Evolutionary conservation across 2,797 vertebrate genomes (phyloP).

Genomic region (Catamblyrhynchus diadema): DNA sequence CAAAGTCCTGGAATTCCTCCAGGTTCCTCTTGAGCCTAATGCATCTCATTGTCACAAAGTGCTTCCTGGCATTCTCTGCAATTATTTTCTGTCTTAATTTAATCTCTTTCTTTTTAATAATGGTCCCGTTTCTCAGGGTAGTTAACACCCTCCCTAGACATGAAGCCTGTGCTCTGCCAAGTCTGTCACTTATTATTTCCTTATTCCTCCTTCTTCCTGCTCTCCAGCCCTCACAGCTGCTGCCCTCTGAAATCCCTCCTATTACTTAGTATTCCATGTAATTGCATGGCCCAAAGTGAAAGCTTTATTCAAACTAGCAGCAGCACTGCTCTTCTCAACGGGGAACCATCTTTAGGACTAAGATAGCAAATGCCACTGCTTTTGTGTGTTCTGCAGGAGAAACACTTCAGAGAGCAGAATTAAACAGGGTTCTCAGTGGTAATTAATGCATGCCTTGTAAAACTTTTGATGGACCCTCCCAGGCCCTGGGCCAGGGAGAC

Average conservation of each 20-base stretch:
- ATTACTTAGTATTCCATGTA: background rate
- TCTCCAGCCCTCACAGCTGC: slow-evolving; percentile 13
- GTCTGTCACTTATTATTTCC: slow-evolving; percentile 12
- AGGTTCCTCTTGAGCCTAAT: background rate
- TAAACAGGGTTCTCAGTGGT: background rate
- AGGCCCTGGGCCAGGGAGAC: background rate
- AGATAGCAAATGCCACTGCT: background rate
- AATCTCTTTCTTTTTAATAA: background rate
- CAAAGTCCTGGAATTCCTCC: background rate
- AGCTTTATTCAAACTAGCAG: background rate
- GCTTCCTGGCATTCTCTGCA: slow-evolving; percentile 4
- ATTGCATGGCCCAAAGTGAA: background rate
- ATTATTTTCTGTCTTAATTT: slow-evolving; percentile 30
- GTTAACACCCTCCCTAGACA: background rate
- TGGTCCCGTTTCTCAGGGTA: background rate
- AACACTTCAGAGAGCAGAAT: background rate
- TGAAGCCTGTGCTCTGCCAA: background rate
- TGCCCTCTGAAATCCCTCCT: background rate
- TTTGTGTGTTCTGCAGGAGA: background rate
- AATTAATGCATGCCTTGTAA: background rate
- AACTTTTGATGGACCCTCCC: background rate
- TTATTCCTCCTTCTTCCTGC: background rate
- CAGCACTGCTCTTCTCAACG: background rate
- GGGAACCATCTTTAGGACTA: background rate
- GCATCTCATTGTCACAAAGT: background rate